Base-by-base conservation (phyloP, 2,888 invertebrate species). In the Geophilus truncorum region DNA sequence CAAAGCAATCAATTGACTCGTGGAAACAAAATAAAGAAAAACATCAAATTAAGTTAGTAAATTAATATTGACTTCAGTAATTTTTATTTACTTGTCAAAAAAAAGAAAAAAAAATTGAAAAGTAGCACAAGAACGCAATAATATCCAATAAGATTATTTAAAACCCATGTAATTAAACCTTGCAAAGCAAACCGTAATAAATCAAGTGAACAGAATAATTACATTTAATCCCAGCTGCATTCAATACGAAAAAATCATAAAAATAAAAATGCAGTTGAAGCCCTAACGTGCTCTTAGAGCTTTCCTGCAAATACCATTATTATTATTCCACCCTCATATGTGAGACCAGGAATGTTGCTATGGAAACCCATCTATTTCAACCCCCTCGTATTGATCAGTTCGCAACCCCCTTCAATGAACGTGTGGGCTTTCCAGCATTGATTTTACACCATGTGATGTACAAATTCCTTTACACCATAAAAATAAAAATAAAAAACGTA, bases 321-420 rank as follows among this genome's bases (percentile, higher is more conserved):
- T 62, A 62, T 62, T 62, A 62, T 62, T 62, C 62, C 62, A 62
- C 62, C 62, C 62, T 62, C 62, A 62, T 62, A 62, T 28, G 28
- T 25, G 23, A 15, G 25, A 12, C 7, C 62, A 23, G 10, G 7
- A 28, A 28, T 28, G 62, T 25, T 62, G 62, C 62, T 28, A 62
- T 25, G 62, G 25, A 45, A 62, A 62, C 62, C 28, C 28, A 62
- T 62, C 9, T 28, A 62, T 62, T 62, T 62, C 62, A 62, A 62
- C 62, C 62, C 57, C 62, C 62, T 62, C 62, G 62, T 62, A 62
- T 62, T 15, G 62, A 62, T 62, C 62, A 62, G 28, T 62, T 62
- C 62, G 62, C 23, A 62, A 62, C 62, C 62, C 62, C 62, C 62
- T 57, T 62, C 25, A 25, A 62, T 62, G 62, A 62, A 62, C 62